Evolutionary conservation across 1,140 invertebrate species (phyloP), one percentile per base, ranked within the genome.

Genomic region (Centruroides sculpturatus): DNA sequence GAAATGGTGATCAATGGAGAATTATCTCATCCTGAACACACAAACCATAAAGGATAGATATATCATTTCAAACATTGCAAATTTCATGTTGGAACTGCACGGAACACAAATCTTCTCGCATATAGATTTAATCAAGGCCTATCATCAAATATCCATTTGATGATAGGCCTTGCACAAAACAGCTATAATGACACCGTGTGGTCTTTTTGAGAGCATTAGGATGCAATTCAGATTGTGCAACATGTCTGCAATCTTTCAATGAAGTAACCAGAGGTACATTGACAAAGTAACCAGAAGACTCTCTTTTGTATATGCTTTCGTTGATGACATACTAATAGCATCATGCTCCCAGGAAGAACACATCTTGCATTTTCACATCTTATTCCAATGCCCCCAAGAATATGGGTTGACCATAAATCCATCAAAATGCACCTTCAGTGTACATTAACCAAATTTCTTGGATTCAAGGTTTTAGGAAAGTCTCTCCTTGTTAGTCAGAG

Each of bases 261-360:
- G 57, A n/a, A n/a, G n/a, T n/a, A n/a, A n/a, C n/a, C n/a, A n/a
- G n/a, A n/a, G n/a, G 35, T 72, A 75, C 10, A 78, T 82, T 53
- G 70, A 78, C 64, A 46, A 70, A n/a, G 69, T 78, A 1, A 66
- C 77, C 3, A 60, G 71, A 35, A 72, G 68, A 8, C 62, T 69
- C n/a, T 64, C 68, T 35, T 76, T 71, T 56, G 64, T 47, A 52
- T 68, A 69, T 52, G 66, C 70, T 0, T 81, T 78, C 63, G 57
- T 81, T 0, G 79, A 81, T 62, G 80, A 82, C 63, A 73, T 82
- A 47, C 68, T 80, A 4, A 67, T 82, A 5, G 75, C 67, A 48
- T 72, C 69, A 2, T 55, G 67, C 5, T 60, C 59, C 34, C 65
- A 62, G 56, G 64, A 70, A 7, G 66, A 70, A 12, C 76, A 78